These are phyloP conservation scores for Macrotrachela quadricornifera DNA, from an alignment of 1,140 invertebrate genomes.

Conservation along the genomic window DNA sequence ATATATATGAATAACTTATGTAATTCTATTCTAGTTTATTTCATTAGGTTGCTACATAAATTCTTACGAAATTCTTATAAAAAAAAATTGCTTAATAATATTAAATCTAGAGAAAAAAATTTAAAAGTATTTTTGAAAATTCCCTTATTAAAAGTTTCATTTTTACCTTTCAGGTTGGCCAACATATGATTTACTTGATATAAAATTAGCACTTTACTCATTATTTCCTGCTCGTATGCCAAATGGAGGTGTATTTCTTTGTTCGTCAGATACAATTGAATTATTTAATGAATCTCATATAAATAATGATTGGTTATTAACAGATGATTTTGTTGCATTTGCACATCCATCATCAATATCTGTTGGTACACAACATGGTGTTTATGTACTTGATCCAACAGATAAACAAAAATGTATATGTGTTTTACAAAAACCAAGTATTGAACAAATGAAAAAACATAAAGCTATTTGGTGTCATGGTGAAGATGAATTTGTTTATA, in stretches of 20 bases:
- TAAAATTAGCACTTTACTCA: constrained; percentile 30
- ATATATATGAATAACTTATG: too few species aligned
- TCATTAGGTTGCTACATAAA: too few species aligned
- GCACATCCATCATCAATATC: constrained; percentile 28
- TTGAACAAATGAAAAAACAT: constrained; percentile 20
- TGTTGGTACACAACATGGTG: constrained; percentile 30
- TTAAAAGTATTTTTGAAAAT: too few species aligned
- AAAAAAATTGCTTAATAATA: too few species aligned
- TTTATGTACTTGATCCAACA: constrained; percentile 25
- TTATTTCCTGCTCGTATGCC: constrained; percentile 25
- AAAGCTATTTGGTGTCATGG: constrained; percentile 19
- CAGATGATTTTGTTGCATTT: constrained; percentile 27
- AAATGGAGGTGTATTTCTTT: constrained; percentile 27
- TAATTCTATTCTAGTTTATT: too few species aligned
- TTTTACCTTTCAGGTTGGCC: neutral
- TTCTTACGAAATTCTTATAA: too few species aligned
- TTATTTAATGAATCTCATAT: constrained; percentile 16
- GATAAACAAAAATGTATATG: constrained; percentile 15
- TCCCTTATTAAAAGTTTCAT: too few species aligned
- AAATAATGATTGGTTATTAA: constrained; percentile 15
- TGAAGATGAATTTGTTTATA: constrained; percentile 21
- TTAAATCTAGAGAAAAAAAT: too few species aligned
- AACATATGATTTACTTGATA: constrained; percentile 27
- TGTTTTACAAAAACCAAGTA: constrained; percentile 32
- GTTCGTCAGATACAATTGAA: constrained; percentile 31